Percentiles rank a stretch among this genome's conserved stretches.
Conservation (phyloP, 2,888 invertebrate genomes). For the Euzophera pinguis region DNA sequence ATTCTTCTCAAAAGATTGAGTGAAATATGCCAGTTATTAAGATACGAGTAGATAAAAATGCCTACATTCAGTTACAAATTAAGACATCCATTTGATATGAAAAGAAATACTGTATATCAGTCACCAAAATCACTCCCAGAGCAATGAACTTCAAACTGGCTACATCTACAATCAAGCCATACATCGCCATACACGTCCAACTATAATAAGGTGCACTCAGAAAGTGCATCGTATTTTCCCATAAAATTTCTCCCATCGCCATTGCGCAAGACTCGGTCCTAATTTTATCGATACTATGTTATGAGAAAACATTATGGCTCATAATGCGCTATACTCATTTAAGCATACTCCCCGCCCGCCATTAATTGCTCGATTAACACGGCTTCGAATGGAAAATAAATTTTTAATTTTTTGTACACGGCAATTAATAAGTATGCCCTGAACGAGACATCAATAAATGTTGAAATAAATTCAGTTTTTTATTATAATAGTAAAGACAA, state of each 20-base stretch:
- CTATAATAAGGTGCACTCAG: conserved; percentile 17
- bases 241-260: conserved; percentile 32
- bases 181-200: conserved; percentile 4
- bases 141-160: conserved; percentile 1
- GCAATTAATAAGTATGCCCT: not conserved
- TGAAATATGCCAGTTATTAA: too few relatives aligned
- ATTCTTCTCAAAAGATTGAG: too few relatives aligned
- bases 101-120: not conserved
- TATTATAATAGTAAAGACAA: too few relatives aligned
- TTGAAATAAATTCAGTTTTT: too few relatives aligned
- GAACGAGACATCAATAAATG: not conserved
- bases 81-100: too few relatives aligned
- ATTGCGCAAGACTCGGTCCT: conserved; percentile 50
- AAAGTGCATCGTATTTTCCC: conserved; percentile 31
- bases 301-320: conserved; percentile 51
- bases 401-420: conserved; percentile 18
- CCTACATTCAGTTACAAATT: too few relatives aligned
- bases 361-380: conserved; percentile 53
- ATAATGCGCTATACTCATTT: conserved; percentile 22
- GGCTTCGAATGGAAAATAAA: conserved; percentile 15
- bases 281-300: conserved; percentile 56
- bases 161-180: conserved; percentile 1
- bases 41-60: too few relatives aligned
- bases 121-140: conserved; percentile 1
- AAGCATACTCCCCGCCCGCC: conserved; percentile 32